phyloP scores from a whole-genome alignment of 64 coral and sea anemone species.

The Astreopora myriophthalma region DNA sequence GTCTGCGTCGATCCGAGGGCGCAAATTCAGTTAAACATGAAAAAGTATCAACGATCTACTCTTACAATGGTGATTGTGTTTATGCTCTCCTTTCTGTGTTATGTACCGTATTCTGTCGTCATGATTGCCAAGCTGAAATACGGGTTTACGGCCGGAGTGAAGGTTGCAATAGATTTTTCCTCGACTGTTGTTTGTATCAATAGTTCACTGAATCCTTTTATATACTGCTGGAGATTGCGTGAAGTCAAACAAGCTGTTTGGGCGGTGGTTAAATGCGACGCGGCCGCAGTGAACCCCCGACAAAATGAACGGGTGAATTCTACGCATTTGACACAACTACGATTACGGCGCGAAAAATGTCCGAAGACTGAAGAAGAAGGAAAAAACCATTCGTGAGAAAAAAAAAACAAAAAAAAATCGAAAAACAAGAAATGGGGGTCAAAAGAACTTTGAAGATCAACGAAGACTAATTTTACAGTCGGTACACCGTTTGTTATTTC shows the following conservation, averaged over 20 bases:
- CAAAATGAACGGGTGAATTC: neutral
- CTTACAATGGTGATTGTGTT: constrained; percentile 25
- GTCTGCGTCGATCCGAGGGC: neutral
- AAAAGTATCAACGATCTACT: constrained; percentile 46
- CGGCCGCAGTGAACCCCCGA: neutral
- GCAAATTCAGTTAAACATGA: constrained; percentile 4
- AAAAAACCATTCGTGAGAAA: neutral
- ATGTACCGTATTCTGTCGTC: neutral
- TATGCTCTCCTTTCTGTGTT: constrained; percentile 26
- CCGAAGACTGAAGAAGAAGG: neutral
- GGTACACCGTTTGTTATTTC: too few relatives aligned
- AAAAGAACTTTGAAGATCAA: too few relatives aligned
- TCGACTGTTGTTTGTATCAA: constrained; percentile 22
- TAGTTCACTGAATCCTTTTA: constrained; percentile 16
- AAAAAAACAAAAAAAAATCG: neutral
- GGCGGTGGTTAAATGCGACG: neutral
- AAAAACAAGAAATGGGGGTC: too few relatives aligned
- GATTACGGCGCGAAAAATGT: neutral
- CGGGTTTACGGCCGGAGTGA: neutral
- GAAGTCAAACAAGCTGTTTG: constrained; percentile 22
- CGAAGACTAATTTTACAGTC: too few relatives aligned
- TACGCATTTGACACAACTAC: neutral
- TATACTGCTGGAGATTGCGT: constrained; percentile 17
- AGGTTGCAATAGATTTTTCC: constrained; percentile 26
- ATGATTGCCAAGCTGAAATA: constrained; percentile 26